Base-by-base conservation (phyloP, 1,140 invertebrate genomes). In the Melitaea cinxia region DNA sequence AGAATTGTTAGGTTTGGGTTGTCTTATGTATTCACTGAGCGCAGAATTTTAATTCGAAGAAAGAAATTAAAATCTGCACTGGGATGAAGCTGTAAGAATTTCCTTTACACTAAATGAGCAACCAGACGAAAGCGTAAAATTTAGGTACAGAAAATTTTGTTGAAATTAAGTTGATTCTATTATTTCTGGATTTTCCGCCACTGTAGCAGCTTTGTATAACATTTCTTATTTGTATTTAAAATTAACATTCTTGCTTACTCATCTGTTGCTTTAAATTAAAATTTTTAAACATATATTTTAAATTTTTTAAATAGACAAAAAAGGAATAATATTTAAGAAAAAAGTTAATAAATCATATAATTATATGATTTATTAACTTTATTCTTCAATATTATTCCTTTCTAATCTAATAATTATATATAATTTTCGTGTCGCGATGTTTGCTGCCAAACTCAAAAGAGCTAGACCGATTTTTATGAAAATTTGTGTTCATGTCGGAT, bases 41-140 rank as follows among this genome's bases (percentile, higher is more conserved):
- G 62, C 72, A 68, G 73, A 72, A 78, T 82, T 84, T 82, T 79
- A 85, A 82, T 85, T 80, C 68, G 75, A 78, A 78, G 67, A 74
- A 80, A 82, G 70, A 85, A 87, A 85, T 83, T 85, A 85, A 83
- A 85, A 80, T 70, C 76, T 69, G 68, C 66, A 50, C 64, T 52
- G 69, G 67, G 70, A 77, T 73, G 75, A 80, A 76, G 70, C 75
- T 74, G 55, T 65, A 71, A 65, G 74, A 72, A 75, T 72, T 68
- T 77, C 62, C 62, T 65, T 74, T 65, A 71, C 69, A 68, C 66
- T 39, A 65, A 68, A 80, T 72, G 72, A 76, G 65, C 68, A 60
- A 70, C 70, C 68, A 67, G 68, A 69, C 63, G 59, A 70, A 61
- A 75, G 66, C 65, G 62, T 71, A 50, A 71, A 78, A 73, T 75